Conservation (phyloP, 2,797 vertebrate genomes). For the Anguilla megastoma region DNA sequence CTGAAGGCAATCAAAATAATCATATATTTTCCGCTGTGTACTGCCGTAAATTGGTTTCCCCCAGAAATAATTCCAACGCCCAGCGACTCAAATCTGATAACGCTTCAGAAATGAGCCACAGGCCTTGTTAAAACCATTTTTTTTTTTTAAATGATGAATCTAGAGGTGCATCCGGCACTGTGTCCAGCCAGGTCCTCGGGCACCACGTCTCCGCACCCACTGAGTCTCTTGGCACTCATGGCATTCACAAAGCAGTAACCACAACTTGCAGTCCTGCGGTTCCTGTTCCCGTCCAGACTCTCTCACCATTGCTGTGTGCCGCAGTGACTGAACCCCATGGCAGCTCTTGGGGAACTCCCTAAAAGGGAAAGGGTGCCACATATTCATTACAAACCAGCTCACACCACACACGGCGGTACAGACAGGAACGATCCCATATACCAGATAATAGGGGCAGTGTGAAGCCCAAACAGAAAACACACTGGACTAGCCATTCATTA, state of each 20-base stretch:
- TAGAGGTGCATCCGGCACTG: not conserved
- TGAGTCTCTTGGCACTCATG: too few relatives aligned
- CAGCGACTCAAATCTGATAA: not conserved
- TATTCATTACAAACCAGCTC: not conserved
- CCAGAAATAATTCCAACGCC: not conserved
- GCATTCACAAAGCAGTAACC: too few relatives aligned
- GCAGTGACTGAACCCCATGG: not conserved
- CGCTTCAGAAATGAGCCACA: not conserved
- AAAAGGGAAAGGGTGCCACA: not conserved
- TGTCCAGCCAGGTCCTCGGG: not conserved
- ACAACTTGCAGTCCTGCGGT: too few relatives aligned
- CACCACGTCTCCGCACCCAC: too few relatives aligned
- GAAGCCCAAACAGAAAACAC: too few relatives aligned
- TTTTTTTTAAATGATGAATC: not conserved
- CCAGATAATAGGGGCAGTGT: too few relatives aligned
- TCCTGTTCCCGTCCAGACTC: not conserved
- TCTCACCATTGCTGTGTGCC: constrained; percentile 28
- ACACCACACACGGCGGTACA: not conserved
- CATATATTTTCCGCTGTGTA: too few relatives aligned
- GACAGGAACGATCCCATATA: too few relatives aligned
- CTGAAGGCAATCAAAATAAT: too few relatives aligned
- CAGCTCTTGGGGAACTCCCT: not conserved
- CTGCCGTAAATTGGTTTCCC: not conserved
- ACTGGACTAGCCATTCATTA: too few relatives aligned
- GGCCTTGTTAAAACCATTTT: too few relatives aligned